Base-by-base conservation (phyloP, 2,888 invertebrate genomes). In the Atherix ibis region DNA sequence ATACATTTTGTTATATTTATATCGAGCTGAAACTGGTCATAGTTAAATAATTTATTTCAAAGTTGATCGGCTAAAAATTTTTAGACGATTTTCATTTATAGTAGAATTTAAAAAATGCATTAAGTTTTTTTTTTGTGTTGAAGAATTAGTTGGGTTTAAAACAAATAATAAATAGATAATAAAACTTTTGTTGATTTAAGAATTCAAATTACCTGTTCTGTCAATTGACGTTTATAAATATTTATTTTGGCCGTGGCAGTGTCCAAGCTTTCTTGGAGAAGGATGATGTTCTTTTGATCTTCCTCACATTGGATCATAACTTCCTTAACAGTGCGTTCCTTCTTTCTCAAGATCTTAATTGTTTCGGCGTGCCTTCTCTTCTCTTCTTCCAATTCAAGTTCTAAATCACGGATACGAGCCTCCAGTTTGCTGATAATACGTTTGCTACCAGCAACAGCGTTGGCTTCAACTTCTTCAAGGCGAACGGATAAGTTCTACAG, bases 391-490 rank as follows among this genome's bases (percentile, higher is more conserved):
- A 88, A 65, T 64, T 92, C 92, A 49, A 89, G 69, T 65, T 95
- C 94, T 64, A 92, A 68, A 56, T 94, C 94, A 56, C 89, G 85
- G 53, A 94, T 80, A 73, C 82, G 74, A 47, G 91, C 83, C 64
- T 95, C 94, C 59, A 95, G 72, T 70, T 95, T 95, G 75, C 89
- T 84, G 71, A 95, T 92, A 69, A 92, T 88, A 51, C 94, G 82
- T 67, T 83, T 92, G 58, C 91, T 89, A 53, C 92, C 92, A 50
- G 92, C 89, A 52, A 95, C 84, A 43, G 94, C 92, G 56, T 92
- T 94, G 50, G 92, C 82, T 64, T 95, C 94, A 47, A 95, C 92
- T 65, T 94, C 94, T 62, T 92, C 91, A 54, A 92, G 71, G 55
- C 91, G 84, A 48, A 91, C 70, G 48, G 85, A 84, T 58, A 92